Evolutionary conservation across 2,888 invertebrate species (phyloP).

Genomic region (Zaprionus obscuricornis): DNA sequence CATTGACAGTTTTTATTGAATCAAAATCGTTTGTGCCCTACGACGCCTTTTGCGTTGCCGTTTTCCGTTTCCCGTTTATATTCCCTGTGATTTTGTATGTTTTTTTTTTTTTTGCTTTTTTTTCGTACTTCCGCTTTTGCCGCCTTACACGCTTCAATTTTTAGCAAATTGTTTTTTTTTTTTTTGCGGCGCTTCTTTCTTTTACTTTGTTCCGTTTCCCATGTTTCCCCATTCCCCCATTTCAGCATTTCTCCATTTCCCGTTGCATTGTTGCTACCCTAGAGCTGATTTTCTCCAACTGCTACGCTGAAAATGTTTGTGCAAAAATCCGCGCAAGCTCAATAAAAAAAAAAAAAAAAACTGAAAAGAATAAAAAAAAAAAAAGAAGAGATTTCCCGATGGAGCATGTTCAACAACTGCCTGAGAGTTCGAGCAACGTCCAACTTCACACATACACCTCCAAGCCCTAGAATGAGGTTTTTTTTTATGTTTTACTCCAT

Average conservation of each 20-base stretch:
- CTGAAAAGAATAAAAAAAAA: conserved; percentile 30
- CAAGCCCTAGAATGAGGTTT: no score
- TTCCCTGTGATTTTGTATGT: no score
- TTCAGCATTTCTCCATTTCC: conserved; percentile 11
- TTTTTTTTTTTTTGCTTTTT: conserved; percentile 1
- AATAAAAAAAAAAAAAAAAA: conserved; percentile 17
- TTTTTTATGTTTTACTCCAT: no score
- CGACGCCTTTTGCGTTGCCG: conserved; percentile 33
- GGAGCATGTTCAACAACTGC: conserved; percentile 67
- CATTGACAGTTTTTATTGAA: conserved; percentile 75
- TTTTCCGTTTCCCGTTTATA: conserved; percentile 23
- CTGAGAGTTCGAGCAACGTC: conserved; percentile 38
- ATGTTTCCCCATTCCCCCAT: not conserved
- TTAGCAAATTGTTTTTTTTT: no score
- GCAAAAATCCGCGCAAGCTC: conserved; percentile 43
- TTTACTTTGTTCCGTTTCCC: conserved; percentile 19
- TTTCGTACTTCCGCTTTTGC: not conserved
- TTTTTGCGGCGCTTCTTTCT: not conserved
- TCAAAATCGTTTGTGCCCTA: conserved; percentile 61
- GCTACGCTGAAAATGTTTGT: conserved; percentile 15
- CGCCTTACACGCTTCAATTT: not conserved
- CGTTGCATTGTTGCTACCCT: conserved; percentile 52
- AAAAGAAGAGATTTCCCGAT: conserved; percentile 68
- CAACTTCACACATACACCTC: conserved; percentile 22
- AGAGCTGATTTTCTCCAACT: no score